phyloP scores from a whole-genome alignment of 2,888 invertebrate species.

The Polyommatus icarus region DNA sequence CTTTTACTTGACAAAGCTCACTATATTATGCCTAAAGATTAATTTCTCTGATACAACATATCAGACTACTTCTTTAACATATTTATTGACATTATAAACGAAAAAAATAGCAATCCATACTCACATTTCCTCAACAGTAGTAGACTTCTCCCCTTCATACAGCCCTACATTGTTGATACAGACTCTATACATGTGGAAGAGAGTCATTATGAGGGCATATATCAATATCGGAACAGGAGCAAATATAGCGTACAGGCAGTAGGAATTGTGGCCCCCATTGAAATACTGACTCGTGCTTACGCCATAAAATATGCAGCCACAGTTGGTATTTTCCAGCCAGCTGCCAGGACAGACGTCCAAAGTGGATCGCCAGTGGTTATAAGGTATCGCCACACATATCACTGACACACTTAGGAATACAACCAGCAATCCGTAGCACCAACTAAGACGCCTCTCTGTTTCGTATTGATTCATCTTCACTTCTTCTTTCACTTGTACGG shows the following conservation, averaged over 20 bases:
- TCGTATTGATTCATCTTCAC: slow-evolving; percentile 65
- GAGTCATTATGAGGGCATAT: slow-evolving; percentile 82
- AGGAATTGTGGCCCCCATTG: slow-evolving; percentile 83
- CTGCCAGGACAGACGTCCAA: slow-evolving; percentile 83
- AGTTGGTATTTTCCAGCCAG: slow-evolving; percentile 81
- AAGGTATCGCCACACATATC: slow-evolving; percentile 82
- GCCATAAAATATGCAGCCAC: slow-evolving; percentile 85
- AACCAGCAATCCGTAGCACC: slow-evolving; percentile 61
- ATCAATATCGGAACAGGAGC: slow-evolving; percentile 83
- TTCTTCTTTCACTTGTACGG: background rate
- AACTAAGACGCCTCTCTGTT: slow-evolving; percentile 64
- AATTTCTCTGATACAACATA: background rate
- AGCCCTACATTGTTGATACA: slow-evolving; percentile 81
- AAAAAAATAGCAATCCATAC: slow-evolving; percentile 41
- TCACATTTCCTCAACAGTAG: slow-evolving; percentile 75
- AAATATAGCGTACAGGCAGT: slow-evolving; percentile 85
- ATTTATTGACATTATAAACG: background rate
- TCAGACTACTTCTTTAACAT: background rate
- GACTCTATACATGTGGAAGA: slow-evolving; percentile 85
- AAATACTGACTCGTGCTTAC: slow-evolving; percentile 82
- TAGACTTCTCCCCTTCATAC: slow-evolving; percentile 72
- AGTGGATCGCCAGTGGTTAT: slow-evolving; percentile 85
- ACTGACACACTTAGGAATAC: slow-evolving; percentile 58
- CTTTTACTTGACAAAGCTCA: no score
- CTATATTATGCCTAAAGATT: no score